phyloP scores from a whole-genome alignment of 2,888 invertebrate genomes.

The Dasypogon diadema region DNA sequence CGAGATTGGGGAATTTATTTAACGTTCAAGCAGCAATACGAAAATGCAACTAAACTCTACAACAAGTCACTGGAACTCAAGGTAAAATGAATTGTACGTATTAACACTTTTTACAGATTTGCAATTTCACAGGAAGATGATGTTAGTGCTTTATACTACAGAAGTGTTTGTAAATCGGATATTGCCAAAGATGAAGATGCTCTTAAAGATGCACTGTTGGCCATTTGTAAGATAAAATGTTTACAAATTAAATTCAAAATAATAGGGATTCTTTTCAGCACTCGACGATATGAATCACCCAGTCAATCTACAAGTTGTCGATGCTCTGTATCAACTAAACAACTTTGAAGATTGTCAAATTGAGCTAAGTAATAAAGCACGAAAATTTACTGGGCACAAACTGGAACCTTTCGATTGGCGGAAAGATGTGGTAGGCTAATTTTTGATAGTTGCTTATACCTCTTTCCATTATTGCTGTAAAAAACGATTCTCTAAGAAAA shows the following conservation, averaged over 20 bases:
- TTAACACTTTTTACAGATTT: neutral
- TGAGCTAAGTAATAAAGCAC: constrained; percentile 37
- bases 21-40: constrained; percentile 47
- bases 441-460: neutral
- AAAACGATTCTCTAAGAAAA: neutral
- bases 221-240: constrained; percentile 22
- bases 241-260: neutral
- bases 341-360: constrained; percentile 48
- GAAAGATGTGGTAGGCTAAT: neutral
- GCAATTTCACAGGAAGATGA: constrained; percentile 24
- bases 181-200: constrained; percentile 30
- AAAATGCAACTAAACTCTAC: constrained; percentile 42
- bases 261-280: constrained; percentile 32
- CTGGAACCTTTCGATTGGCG: neutral
- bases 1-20: constrained; percentile 51
- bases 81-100: neutral
- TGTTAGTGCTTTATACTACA: constrained; percentile 15
- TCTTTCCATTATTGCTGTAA: too few species aligned
- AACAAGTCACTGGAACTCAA: constrained; percentile 50
- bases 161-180: constrained; percentile 47
- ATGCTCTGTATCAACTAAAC: constrained; percentile 45
- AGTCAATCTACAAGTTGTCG: constrained; percentile 52
- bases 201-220: constrained; percentile 41
- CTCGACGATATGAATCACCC: constrained; percentile 17
- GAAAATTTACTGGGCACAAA: constrained; percentile 35